Conservation (phyloP, 2,888 invertebrate genomes). For the Plebejus anna region DNA sequence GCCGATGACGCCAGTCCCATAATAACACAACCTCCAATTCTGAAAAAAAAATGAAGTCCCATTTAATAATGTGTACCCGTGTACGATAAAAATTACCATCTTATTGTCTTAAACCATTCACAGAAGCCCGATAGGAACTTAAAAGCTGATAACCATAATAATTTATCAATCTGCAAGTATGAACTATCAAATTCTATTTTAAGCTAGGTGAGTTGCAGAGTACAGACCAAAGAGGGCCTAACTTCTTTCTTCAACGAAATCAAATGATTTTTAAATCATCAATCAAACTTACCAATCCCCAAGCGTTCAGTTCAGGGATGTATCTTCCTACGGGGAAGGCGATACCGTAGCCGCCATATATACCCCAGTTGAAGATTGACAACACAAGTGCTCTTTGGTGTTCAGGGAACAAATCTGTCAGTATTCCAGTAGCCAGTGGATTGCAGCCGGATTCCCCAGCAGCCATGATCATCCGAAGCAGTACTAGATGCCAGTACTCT, state of each 20-base stretch:
- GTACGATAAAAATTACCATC: too few relatives aligned
- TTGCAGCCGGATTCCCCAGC: constrained; percentile 94
- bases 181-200: neutral
- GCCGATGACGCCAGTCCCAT: constrained; percentile 88
- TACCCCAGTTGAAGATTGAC: constrained; percentile 97
- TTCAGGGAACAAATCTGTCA: constrained; percentile 90
- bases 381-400: constrained; percentile 91
- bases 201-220: neutral
- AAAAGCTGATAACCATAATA: too few relatives aligned
- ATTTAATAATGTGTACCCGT: too few relatives aligned
- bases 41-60: constrained; percentile 44
- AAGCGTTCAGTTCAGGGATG: constrained; percentile 86
- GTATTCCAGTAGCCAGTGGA: constrained; percentile 90
- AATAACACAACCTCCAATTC: constrained; percentile 92
- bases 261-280: neutral
- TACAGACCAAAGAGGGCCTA: too few relatives aligned
- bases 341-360: constrained; percentile 95
- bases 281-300: constrained; percentile 80
- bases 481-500: constrained; percentile 93
- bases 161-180: neutral
- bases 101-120: too few relatives aligned
- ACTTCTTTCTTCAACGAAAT: neutral
- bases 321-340: constrained; percentile 95
- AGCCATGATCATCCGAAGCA: constrained; percentile 92
- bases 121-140: too few relatives aligned